These are phyloP conservation scores for Crocodylus rhombifer DNA, from an alignment of 2,797 vertebrate genomes.

Conservation along the genomic window DNA sequence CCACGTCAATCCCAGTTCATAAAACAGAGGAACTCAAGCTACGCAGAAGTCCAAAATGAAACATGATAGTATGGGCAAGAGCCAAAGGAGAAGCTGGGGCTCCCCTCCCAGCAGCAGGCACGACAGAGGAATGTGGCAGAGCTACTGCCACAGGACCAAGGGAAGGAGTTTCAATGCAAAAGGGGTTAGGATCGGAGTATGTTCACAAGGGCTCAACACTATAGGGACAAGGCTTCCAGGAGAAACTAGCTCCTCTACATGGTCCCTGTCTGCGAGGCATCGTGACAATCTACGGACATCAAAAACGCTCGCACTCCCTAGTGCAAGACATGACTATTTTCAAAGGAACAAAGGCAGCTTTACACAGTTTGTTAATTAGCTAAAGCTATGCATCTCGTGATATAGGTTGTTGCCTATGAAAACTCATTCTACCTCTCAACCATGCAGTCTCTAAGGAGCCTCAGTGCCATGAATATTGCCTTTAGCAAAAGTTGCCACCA, in stretches of 20 bases:
- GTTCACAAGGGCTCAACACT: fast-evolving
- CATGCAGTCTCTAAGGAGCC: too few species aligned
- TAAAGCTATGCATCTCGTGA: not conserved
- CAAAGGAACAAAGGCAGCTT: too few species aligned
- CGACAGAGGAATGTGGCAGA: not conserved
- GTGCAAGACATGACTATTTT: too few species aligned
- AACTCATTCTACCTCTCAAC: too few species aligned
- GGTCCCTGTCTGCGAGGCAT: fast-evolving
- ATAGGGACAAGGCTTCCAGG: fast-evolving
- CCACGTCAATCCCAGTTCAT: fast-evolving
- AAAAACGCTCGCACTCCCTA: too few species aligned
- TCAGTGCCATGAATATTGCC: too few species aligned
- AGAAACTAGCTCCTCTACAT: not conserved
- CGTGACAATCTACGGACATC: fast-evolving
- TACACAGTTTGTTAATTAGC: not conserved
- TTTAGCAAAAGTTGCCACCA: not conserved
- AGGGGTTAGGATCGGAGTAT: not conserved
- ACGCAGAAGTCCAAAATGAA: not conserved
- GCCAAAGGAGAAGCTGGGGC: fast-evolving
- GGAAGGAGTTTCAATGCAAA: not conserved
- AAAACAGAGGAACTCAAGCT: not conserved
- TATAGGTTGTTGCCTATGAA: too few species aligned
- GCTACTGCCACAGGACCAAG: not conserved
- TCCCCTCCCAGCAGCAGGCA: not conserved
- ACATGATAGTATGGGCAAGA: not conserved